Base-by-base conservation (phyloP, 2,113 vertebrate genomes). In the Scartelaos histophorus region DNA sequence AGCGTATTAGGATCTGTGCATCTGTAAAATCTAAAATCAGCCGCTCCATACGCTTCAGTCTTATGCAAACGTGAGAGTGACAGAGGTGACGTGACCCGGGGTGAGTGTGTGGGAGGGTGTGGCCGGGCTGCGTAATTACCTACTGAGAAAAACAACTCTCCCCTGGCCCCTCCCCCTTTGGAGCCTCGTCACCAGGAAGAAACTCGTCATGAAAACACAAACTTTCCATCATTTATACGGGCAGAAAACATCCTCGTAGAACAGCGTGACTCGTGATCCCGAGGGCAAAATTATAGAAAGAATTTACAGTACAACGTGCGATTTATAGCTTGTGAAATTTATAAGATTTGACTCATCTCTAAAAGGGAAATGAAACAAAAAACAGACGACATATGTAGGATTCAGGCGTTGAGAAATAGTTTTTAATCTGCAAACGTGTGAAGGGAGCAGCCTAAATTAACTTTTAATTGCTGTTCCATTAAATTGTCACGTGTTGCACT, bases 141-240 rank as follows among this genome's bases (percentile, higher is more conserved):
- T 84, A 51, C 56, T 72, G 73, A 67, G 85, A 78, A 87, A 87
- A 76, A 86, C 79, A 74, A 71, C 29, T 74, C 72, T 81, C 56
- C 72, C 47, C 70, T 25, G 22, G 62, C 86, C 84, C 79, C 69
- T 54, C 70, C 71, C 74, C 64, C 83, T 85, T 82, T 82, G 74
- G 74, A 84, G 81, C 17, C 76, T 71, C 68, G 70, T 76, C 81
- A 88, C 71, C 89, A 88, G 86, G 82, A 88, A 90, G 82, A 90
- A 74, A 71, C 69, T 89, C 83, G 79, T 87, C 45, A 80, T 73
- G 68, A 57, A 69, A 90, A 81, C 85, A 85, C 86, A 87, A 79
- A 87, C 80, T 91, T 87, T 91, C 91, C 91, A 91, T 90, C 84
- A 88, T 69, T 80, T 53, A 75, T 38, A 71, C 43, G 73, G 43